Conservation (phyloP, 1,140 invertebrate genomes). For the Linepithema humile region DNA sequence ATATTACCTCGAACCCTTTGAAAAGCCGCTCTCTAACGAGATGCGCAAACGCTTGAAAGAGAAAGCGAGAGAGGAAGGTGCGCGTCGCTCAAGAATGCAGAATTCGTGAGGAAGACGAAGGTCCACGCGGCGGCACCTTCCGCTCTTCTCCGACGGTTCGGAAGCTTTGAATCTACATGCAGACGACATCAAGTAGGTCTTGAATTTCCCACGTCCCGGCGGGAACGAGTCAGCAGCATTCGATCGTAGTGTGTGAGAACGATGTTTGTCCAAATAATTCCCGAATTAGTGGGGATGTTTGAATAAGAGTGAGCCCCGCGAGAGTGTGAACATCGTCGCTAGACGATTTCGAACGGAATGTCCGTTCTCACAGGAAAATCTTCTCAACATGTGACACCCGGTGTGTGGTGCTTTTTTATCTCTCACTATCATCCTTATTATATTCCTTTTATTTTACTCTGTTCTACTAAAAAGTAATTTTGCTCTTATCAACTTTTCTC, state of each 20-base stretch:
- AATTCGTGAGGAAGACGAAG: conserved; percentile 37
- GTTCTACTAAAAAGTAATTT: neutral
- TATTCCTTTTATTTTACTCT: neutral
- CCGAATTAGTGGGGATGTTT: conserved; percentile 67
- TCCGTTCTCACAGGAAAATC: conserved; percentile 13
- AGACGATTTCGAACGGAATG: conserved; percentile 39
- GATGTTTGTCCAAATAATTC: conserved; percentile 69
- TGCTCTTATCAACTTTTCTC: too few relatives aligned
- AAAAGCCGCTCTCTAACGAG: conserved; percentile 42
- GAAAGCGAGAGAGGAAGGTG: neutral
- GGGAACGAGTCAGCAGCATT: conserved; percentile 53
- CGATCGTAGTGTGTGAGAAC: conserved; percentile 41
- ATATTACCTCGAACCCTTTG: conserved; percentile 36
- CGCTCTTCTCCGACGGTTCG: conserved; percentile 4
- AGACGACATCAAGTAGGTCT: conserved; percentile 16
- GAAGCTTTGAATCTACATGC: conserved; percentile 44
- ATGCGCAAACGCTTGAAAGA: conserved; percentile 1
- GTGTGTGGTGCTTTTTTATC: neutral
- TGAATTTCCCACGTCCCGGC: conserved; percentile 63
- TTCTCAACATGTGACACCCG: neutral
- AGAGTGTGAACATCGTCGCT: conserved; percentile 5
- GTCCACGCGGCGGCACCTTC: conserved; percentile 17
- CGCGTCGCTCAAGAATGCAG: conserved; percentile 25
- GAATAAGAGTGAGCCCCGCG: conserved; percentile 50
- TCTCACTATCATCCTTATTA: neutral